Base-by-base conservation (phyloP, 2,113 vertebrate genomes). In the Trematocara stigmaticum region DNA sequence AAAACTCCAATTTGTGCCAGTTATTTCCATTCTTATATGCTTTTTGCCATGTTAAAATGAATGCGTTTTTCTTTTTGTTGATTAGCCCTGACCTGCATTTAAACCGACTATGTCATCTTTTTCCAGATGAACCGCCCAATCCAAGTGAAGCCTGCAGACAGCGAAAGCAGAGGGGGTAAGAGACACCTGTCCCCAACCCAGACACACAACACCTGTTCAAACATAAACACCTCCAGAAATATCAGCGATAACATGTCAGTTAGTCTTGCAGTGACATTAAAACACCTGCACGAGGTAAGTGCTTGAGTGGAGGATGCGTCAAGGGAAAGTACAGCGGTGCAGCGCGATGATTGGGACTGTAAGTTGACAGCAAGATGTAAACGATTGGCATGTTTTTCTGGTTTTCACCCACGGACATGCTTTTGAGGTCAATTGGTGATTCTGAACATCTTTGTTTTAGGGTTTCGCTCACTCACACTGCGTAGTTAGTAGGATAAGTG, bases 71-170 rank as follows among this genome's bases (percentile, higher is more conserved):
- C 6, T 8, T 16, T 23, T 23, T 35, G 56, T 23, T 71, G 13
- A 15, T 56, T 23, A 31, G 45, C 11, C 12, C 31, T 45, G 31
- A 76, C 51, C 76, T 56, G 13, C 23, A 11, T 79, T 57, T 74
- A 84, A 86, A 51, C 26, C 49, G 11, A 88, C 83, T 5, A 5
- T 4, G 5, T 7, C 9, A 3, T 45, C 10, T 51, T 38, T 91
- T 89, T 90, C 29, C 94, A 97, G 97, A 97, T 97, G 97, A 97
- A 97, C 90, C 96, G 97, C 10, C 96, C 97, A 42, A 97, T 97
- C 95, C 97, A 97, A 90, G 97, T 97, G 94, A 97, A 97, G 93
- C 97, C 97, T 2, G 97, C 97, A 2, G 97, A 97, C 96, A 97
- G 97, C 57, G 97, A 97, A 91, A 97, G 97, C 78, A 96, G 97